phyloP scores from a whole-genome alignment of 2,888 invertebrate species.

The Dusona sp. region DNA sequence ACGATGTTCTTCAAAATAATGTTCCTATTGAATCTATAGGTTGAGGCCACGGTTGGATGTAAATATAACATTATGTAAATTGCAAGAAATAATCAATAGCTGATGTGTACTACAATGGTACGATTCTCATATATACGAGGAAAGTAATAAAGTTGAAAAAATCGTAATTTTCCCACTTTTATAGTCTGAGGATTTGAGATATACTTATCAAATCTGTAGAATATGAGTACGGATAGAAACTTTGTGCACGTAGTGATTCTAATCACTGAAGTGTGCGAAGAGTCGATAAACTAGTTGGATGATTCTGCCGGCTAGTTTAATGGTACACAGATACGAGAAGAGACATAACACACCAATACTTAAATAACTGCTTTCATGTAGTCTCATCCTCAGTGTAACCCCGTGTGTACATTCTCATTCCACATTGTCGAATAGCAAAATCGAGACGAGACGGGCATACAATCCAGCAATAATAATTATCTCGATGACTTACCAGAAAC shows the following conservation, averaged over 20 bases:
- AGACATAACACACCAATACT: conserved; percentile 1
- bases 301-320: conserved; percentile 32
- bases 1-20: no score
- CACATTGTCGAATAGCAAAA: conserved; percentile 24
- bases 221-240: neutral
- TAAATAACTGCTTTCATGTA: neutral
- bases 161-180: neutral
- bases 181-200: neutral
- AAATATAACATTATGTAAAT: no score
- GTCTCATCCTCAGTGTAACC: neutral
- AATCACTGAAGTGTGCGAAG: conserved; percentile 34
- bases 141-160: neutral
- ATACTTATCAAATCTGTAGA: neutral
- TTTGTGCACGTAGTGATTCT: conserved; percentile 23
- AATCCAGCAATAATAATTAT: conserved; percentile 77
- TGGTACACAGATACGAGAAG: conserved; percentile 16
- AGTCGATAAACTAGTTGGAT: conserved; percentile 41
- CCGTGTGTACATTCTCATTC: neutral
- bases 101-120: no score
- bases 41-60: no score
- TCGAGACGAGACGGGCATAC: conserved; percentile 67
- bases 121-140: no score
- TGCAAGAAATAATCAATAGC: no score
- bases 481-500: conserved; percentile 72
- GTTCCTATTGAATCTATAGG: no score